phyloP scores from a whole-genome alignment of 2,888 invertebrate genomes.

The Heteropelma amictum region DNA sequence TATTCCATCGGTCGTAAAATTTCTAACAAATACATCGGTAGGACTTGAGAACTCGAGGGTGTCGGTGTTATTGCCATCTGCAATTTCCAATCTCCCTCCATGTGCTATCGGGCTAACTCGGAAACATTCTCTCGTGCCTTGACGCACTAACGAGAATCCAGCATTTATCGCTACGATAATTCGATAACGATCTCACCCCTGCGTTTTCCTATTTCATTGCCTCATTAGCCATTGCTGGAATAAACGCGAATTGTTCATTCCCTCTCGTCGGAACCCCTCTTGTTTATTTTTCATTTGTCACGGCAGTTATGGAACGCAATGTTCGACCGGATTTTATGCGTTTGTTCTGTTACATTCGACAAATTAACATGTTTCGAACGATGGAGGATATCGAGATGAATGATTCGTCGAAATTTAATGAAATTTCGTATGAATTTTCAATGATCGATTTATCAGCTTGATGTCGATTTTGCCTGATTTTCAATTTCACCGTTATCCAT shows the following conservation, averaged over 20 bases:
- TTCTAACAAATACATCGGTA: slow-evolving; percentile 61
- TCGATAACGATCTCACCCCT: slow-evolving; percentile 59
- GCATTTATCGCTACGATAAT: slow-evolving; percentile 64
- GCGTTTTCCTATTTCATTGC: not conserved
- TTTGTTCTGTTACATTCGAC: no score
- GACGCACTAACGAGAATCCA: slow-evolving; percentile 63
- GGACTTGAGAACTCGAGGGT: not conserved
- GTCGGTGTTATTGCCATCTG: slow-evolving; percentile 2
- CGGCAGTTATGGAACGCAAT: no score
- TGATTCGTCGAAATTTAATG: no score
- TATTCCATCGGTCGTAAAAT: slow-evolving; percentile 66
- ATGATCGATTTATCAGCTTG: no score
- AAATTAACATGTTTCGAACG: no score
- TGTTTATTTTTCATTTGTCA: slow-evolving; percentile 5
- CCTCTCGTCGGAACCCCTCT: not conserved
- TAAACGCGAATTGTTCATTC: not conserved
- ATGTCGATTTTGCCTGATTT: no score
- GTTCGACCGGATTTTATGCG: no score
- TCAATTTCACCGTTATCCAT: no score
- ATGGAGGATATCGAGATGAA: no score
- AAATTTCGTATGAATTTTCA: no score
- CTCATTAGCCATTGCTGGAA: not conserved
- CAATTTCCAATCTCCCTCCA: not conserved
- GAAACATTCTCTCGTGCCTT: slow-evolving; percentile 7
- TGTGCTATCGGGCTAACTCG: not conserved